Evolutionary conservation across 2,113 vertebrate genomes (phyloP).

Genomic region (Paracanthobrama guichenoti): DNA sequence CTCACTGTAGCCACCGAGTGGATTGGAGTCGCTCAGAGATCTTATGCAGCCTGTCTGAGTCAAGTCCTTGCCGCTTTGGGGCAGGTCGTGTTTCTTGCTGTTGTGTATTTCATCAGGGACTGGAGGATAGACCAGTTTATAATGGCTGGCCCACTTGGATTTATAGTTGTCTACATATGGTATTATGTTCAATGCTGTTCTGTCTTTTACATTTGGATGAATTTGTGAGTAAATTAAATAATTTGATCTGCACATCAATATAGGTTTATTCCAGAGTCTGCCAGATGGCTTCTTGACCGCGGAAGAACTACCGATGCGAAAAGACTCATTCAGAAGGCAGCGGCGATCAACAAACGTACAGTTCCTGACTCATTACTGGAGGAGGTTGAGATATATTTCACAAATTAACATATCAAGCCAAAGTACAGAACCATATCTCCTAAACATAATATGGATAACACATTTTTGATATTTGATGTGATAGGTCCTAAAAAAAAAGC

Average conservation of each 20-base stretch:
- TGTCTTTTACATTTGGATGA: slow-evolving; percentile 27
- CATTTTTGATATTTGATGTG: not conserved
- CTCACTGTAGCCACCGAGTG: slow-evolving; percentile 68
- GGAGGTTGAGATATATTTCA: slow-evolving; percentile 61
- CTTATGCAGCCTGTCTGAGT: slow-evolving; percentile 60
- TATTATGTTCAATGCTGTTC: slow-evolving; percentile 66
- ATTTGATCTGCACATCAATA: slow-evolving; percentile 3
- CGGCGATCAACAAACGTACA: slow-evolving; percentile 72
- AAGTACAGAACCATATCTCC: not conserved
- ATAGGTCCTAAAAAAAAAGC: slow-evolving; percentile 64
- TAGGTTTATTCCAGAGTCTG: slow-evolving; percentile 86
- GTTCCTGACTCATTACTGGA: slow-evolving; percentile 61
- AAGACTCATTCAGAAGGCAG: slow-evolving; percentile 76
- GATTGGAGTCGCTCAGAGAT: slow-evolving; percentile 65
- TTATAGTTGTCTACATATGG: slow-evolving; percentile 74
- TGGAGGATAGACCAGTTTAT: slow-evolving; percentile 86
- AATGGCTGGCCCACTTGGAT: slow-evolving; percentile 69
- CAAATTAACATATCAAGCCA: not conserved
- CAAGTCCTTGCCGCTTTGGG: slow-evolving; percentile 75
- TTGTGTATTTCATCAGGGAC: slow-evolving; percentile 77
- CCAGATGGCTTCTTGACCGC: slow-evolving; percentile 83
- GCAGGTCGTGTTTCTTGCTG: slow-evolving; percentile 78
- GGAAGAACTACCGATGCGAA: slow-evolving; percentile 78
- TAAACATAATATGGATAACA: not conserved
- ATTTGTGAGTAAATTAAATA: not conserved